Evolutionary conservation across 2,797 vertebrate species (phyloP).

Genomic region (Eptatretus atami): DNA sequence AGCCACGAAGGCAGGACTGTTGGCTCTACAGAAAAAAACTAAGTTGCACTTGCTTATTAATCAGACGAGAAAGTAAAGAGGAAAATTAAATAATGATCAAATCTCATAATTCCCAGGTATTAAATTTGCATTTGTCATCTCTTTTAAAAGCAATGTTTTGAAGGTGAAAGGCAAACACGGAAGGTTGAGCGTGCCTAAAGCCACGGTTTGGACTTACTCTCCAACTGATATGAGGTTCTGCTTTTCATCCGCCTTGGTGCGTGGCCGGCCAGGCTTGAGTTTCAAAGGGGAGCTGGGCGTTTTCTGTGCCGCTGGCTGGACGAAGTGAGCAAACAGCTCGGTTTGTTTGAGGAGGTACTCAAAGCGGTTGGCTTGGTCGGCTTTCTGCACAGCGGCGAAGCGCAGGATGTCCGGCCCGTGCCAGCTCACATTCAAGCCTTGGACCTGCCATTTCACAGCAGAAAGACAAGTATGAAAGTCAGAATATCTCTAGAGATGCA

Average conservation of each 20-base stretch:
- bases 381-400: slow-evolving; percentile 19
- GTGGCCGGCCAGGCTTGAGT: slow-evolving; percentile 29
- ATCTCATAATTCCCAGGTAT: not conserved
- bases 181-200: not conserved
- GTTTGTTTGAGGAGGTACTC: slow-evolving; percentile 53
- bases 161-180: not conserved
- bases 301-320: slow-evolving; percentile 43
- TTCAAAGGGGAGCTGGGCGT: slow-evolving; percentile 37
- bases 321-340: slow-evolving; percentile 47
- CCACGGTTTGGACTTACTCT: slow-evolving; percentile 28
- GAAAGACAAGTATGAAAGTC: too few relatives aligned
- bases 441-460: too few relatives aligned
- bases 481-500: too few relatives aligned
- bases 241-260: slow-evolving; percentile 37
- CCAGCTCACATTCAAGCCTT: too few relatives aligned
- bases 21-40: too few relatives aligned
- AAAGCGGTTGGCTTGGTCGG: slow-evolving; percentile 40
- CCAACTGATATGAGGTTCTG: slow-evolving; percentile 35
- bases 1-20: too few relatives aligned
- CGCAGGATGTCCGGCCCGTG: too few relatives aligned
- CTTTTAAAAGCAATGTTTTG: not conserved
- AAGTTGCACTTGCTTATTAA: too few relatives aligned
- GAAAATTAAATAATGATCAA: not conserved
- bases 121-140: not conserved
- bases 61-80: too few relatives aligned